Evolutionary conservation across 2,888 invertebrate genomes (phyloP), one percentile per base, ranked within the genome.

Genomic region (Crioceris asparagi): DNA sequence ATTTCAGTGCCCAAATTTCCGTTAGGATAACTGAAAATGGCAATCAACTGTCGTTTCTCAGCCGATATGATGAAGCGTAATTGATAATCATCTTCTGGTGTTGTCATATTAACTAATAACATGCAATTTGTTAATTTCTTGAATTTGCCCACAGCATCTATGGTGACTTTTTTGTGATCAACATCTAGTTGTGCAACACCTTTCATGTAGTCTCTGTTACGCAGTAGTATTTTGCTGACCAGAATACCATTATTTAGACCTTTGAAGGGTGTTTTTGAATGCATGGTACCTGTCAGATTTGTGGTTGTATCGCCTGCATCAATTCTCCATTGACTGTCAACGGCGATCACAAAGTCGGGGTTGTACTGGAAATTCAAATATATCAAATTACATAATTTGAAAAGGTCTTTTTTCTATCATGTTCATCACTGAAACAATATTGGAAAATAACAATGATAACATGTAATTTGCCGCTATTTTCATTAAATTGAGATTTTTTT

Each of bases 51-150:
- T 31, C 74, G 68, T 34, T 79, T 72, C 4, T 70, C 67, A 46
- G 84, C 83, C 2, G 79, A 76, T 38, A 85, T 71, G 1, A 83
- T 83, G 49, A 85, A 77, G 2, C 79, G 66, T 1, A 79, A 83
- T 1, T 72, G 71, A 51, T 77, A 76, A 37, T 77, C 77, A 32
- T 79, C 74, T 32, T 79, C 65, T 0, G 83, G 82, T 3, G 83
- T 83, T 0, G 83, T 83, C 3, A 84, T 71, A 57, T 85, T 85
- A 12, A 85, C 72, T 1, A 71, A 69, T 2, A 84, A 57, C 77
- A 80, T 81, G 44, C 80, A 84, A 60, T 85, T 81, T 1, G 79
- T 80, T 15, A 86, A 64, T 30, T 75, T 75, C 32, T 74, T 74
- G 29, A 55, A 50, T 21, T 44, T 47, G 70, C 76, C 82, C 55